These are phyloP conservation scores for Rhamnusium bicolor DNA, from an alignment of 2,888 invertebrate species.

Conservation along the genomic window DNA sequence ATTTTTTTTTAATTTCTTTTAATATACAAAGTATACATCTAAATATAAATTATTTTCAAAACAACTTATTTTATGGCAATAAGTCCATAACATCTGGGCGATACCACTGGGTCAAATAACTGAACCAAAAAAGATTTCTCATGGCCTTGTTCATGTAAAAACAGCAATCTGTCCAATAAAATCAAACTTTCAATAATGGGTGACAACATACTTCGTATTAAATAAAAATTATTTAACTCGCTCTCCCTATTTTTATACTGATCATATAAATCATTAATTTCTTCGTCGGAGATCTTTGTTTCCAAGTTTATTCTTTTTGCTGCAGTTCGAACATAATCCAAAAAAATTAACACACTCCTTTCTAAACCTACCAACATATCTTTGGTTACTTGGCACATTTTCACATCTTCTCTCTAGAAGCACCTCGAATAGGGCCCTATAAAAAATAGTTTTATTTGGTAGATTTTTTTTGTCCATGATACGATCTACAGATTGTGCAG, in stretches of 20 bases:
- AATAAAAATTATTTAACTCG: conserved; percentile 83
- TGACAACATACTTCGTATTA: conserved; percentile 83
- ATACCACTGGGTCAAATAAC: conserved; percentile 87
- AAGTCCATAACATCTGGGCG: conserved; percentile 87
- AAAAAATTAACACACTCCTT: conserved; percentile 76
- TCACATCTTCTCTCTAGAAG: conserved; percentile 71
- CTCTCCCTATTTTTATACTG: conserved; percentile 71
- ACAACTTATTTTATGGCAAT: conserved; percentile 74
- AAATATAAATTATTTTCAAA: background rate
- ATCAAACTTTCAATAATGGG: conserved; percentile 88
- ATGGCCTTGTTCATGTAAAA: conserved; percentile 79
- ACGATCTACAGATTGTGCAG: conserved; percentile 87
- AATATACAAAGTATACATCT: background rate
- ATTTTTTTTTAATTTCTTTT: no score
- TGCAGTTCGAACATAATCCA: conserved; percentile 81
- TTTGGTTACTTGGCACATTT: conserved; percentile 65
- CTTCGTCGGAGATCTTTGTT: conserved; percentile 69
- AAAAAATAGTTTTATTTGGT: conserved; percentile 80
- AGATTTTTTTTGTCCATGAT: conserved; percentile 74
- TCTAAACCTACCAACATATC: conserved; percentile 74
- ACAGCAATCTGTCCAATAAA: conserved; percentile 86
- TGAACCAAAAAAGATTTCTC: conserved; percentile 79
- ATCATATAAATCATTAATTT: conserved; percentile 69
- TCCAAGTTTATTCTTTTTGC: conserved; percentile 76
- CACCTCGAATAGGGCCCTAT: conserved; percentile 84